Conservation (phyloP, 1,140 invertebrate species). For the Chelonus insularis region DNA sequence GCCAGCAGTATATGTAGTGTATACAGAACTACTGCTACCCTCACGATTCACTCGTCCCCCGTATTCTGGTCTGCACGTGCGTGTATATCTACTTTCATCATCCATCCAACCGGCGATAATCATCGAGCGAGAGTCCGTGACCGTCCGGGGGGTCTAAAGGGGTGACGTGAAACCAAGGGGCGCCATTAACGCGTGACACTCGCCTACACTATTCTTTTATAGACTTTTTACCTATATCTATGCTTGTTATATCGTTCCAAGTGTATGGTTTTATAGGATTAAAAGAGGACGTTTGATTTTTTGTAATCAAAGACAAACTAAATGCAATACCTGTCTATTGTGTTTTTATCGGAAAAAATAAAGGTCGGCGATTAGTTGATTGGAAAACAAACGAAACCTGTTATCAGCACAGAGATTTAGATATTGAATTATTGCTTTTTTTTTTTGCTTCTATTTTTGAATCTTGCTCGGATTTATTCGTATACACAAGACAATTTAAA, state of each 20-base stretch:
- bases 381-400: constrained; percentile 20
- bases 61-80: neutral
- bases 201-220: neutral
- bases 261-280: neutral
- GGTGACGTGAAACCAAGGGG: constrained; percentile 2
- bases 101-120: constrained; percentile 44
- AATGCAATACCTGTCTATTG: no score
- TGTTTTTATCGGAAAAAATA: neutral
- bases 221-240: no score
- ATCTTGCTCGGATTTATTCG: no score
- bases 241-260: no score
- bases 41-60: constrained; percentile 5
- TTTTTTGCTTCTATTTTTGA: no score
- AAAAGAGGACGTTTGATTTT: constrained; percentile 19
- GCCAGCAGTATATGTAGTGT: neutral
- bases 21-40: constrained; percentile 10
- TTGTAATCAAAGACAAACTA: constrained; percentile 1
- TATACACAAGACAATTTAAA: no score
- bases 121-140: constrained; percentile 35
- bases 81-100: constrained; percentile 40
- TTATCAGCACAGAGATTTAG: no score
- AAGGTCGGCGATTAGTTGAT: constrained; percentile 30
- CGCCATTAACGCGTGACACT: constrained; percentile 14
- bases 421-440: no score
- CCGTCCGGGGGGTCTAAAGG: constrained; percentile 27